phyloP scores from a whole-genome alignment of 2,113 vertebrate species.

The Triplophysa siluroides region DNA sequence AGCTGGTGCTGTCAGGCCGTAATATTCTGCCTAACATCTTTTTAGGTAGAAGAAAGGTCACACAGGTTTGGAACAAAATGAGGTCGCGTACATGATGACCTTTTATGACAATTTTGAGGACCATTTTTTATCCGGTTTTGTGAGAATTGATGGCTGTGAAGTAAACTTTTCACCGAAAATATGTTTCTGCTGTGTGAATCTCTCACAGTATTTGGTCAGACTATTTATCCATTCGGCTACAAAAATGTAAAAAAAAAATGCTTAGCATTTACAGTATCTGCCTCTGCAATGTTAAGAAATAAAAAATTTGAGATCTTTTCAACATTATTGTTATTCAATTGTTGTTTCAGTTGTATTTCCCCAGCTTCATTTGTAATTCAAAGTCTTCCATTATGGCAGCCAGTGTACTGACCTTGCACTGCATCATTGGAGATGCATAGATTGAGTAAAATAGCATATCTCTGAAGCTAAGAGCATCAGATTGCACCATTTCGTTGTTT shows the following conservation, averaged over 20 bases:
- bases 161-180: too few relatives aligned
- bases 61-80: too few relatives aligned
- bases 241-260: background rate
- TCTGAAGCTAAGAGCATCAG: constrained; percentile 2
- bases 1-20: too few relatives aligned
- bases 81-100: too few relatives aligned
- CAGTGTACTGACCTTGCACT: constrained; percentile 27
- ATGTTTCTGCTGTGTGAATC: background rate
- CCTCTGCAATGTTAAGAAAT: background rate
- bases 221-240: background rate
- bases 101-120: too few relatives aligned
- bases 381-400: background rate
- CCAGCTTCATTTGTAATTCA: background rate
- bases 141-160: too few relatives aligned
- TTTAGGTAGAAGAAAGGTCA: too few relatives aligned
- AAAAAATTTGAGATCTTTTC: background rate
- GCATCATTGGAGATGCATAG: constrained; percentile 26
- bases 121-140: too few relatives aligned
- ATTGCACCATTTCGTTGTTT: constrained; percentile 28
- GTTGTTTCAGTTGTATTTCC: background rate
- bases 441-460: constrained; percentile 16
- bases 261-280: background rate
- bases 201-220: background rate
- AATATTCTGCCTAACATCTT: too few relatives aligned
- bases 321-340: background rate